Conservation (phyloP, 1,140 invertebrate genomes). For the Mycetomoellerius zeteki region DNA sequence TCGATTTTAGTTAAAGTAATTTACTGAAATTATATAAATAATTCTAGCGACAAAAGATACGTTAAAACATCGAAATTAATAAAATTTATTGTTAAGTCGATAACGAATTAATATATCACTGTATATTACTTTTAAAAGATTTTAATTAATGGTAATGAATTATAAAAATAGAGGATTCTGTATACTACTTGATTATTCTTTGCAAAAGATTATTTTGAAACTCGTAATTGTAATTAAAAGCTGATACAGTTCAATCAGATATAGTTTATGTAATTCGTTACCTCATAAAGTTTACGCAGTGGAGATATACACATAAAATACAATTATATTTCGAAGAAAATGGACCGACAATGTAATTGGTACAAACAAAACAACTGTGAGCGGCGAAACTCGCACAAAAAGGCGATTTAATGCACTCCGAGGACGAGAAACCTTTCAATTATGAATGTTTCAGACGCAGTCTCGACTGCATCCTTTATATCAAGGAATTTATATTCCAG, state of each 20-base stretch:
- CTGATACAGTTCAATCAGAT: not conserved
- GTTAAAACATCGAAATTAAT: not conserved
- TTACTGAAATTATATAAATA: not conserved
- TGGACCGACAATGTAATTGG: slow-evolving; percentile 16
- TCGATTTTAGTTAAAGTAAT: not conserved
- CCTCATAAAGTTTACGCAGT: not conserved
- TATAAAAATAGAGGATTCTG: not conserved
- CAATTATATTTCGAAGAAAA: slow-evolving; percentile 25
- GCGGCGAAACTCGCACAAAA: slow-evolving; percentile 15
- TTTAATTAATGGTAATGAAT: not conserved
- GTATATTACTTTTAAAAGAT: not conserved
- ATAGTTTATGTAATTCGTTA: slow-evolving; percentile 15
- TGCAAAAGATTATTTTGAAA: not conserved
- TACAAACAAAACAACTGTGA: not conserved
- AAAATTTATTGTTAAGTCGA: not conserved
- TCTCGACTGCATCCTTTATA: slow-evolving; percentile 25
- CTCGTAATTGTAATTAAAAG: not conserved
- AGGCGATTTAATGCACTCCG: not conserved
- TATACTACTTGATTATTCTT: slow-evolving; percentile 5
- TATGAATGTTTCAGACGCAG: slow-evolving; percentile 33
- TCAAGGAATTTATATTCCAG: slow-evolving; percentile 53
- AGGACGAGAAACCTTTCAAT: slow-evolving; percentile 41
- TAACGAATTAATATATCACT: no score
- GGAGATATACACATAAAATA: not conserved
- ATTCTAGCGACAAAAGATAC: not conserved